Evolutionary conservation across 2,113 vertebrate genomes (phyloP).

Genomic region (Setophaga coronata): DNA sequence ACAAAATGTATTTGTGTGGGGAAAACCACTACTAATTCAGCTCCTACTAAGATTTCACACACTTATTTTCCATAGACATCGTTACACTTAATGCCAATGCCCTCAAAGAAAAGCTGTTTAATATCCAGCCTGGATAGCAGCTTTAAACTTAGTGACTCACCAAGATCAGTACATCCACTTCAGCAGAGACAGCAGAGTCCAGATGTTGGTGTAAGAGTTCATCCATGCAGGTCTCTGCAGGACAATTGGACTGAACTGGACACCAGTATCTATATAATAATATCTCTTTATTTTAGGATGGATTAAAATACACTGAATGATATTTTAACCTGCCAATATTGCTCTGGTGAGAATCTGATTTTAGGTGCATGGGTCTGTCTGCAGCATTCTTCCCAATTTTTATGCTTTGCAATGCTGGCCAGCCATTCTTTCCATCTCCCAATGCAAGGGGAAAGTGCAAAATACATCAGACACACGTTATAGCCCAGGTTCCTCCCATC

Average conservation of each 20-base stretch:
- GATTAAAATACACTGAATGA: neutral
- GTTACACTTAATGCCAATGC: neutral
- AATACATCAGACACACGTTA: neutral
- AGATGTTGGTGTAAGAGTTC: neutral
- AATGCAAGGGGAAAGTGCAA: neutral
- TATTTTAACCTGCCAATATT: neutral
- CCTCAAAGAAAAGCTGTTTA: neutral
- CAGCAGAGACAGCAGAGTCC: fast-evolving
- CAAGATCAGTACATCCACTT: neutral
- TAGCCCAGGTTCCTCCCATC: neutral
- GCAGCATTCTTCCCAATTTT: neutral
- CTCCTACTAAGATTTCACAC: neutral
- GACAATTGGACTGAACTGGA: neutral
- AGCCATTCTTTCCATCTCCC: neutral
- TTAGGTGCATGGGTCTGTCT: neutral
- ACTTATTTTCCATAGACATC: neutral
- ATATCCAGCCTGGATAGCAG: neutral
- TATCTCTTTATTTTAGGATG: neutral
- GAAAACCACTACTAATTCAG: neutral
- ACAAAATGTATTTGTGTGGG: neutral
- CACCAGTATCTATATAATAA: neutral
- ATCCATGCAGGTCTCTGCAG: neutral
- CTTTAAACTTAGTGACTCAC: neutral
- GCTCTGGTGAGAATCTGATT: neutral
- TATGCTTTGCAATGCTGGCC: neutral